Base-by-base conservation (phyloP, 2,888 invertebrate genomes). In the Zelleria hepariella region DNA sequence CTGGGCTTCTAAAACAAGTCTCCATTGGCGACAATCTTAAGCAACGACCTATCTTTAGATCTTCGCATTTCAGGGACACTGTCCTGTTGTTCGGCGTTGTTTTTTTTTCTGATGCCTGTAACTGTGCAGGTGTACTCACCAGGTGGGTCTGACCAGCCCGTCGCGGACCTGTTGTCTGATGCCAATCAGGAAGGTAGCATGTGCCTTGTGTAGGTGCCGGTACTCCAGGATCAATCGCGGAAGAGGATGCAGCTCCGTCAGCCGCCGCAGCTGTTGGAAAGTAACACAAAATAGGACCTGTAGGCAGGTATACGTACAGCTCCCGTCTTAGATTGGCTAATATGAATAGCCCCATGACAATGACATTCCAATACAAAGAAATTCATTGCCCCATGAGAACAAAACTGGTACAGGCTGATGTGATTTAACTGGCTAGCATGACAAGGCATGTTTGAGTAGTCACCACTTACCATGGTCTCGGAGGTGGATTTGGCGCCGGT, bases 401-500 rank as follows among this genome's bases (percentile, higher is more conserved):
- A n/a, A n/a, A n/a, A n/a, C n/a, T n/a, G n/a, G n/a, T n/a, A n/a
- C n/a, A n/a, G n/a, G n/a, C n/a, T n/a, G n/a, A n/a, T n/a, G n/a
- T n/a, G n/a, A n/a, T n/a, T n/a, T n/a, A n/a, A n/a, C n/a, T n/a
- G n/a, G n/a, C n/a, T n/a, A n/a, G n/a, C n/a, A n/a, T n/a, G 32
- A 1, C 10, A 32, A 32, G 10, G 6, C 7, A 5, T 10, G 32
- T 3, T 2, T 7, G 32, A 32, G 32, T 15, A 23, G 2, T 26
- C 49, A 21, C n/a, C 20, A 51, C 21, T 64, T 54, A 89, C 90
- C 80, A 82, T 81, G 48, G 75, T 66, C 65, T 89, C 89, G 0
- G 84, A 85, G 0, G 90, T 90, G 25, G 89, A 88, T 64, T 86
- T 89, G 0, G 74, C 81, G 1, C 84, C 82, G 57, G 71, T 75